Conservation (phyloP, 2,797 vertebrate species). For the Lateolabrax maculatus region DNA sequence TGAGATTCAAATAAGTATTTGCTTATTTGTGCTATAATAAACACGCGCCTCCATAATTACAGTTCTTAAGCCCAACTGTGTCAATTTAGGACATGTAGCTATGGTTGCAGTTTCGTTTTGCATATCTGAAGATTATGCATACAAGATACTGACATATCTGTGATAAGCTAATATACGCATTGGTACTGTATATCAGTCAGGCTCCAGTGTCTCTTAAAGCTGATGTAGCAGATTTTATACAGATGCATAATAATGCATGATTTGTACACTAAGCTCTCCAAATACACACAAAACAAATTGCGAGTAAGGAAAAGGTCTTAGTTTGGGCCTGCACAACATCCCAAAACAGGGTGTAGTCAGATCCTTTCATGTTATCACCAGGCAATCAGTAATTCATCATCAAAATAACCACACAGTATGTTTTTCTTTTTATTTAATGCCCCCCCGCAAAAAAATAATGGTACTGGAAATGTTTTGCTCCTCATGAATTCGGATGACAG, state of each 20-base stretch:
- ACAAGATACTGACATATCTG: neutral
- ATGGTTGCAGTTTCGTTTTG: neutral
- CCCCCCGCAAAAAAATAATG: neutral
- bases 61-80: neutral
- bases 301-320: neutral
- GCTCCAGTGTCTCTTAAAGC: constrained; percentile 19
- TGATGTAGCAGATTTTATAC: constrained; percentile 21
- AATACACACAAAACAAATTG: neutral
- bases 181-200: neutral
- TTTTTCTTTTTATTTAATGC: neutral
- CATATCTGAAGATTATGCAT: constrained; percentile 16
- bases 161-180: constrained; percentile 15
- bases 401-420: neutral
- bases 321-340: neutral
- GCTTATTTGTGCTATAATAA: neutral
- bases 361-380: constrained; percentile 6
- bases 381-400: neutral
- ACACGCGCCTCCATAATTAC: neutral
- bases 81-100: neutral
- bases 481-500: neutral
- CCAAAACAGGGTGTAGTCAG: neutral
- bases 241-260: constrained; percentile 13
- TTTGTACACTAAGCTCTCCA: constrained; percentile 11
- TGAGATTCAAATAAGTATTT: neutral
- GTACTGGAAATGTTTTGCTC: neutral